Evolutionary conservation across 1,140 invertebrate genomes (phyloP).

Genomic region (Spodoptera frugiperda): DNA sequence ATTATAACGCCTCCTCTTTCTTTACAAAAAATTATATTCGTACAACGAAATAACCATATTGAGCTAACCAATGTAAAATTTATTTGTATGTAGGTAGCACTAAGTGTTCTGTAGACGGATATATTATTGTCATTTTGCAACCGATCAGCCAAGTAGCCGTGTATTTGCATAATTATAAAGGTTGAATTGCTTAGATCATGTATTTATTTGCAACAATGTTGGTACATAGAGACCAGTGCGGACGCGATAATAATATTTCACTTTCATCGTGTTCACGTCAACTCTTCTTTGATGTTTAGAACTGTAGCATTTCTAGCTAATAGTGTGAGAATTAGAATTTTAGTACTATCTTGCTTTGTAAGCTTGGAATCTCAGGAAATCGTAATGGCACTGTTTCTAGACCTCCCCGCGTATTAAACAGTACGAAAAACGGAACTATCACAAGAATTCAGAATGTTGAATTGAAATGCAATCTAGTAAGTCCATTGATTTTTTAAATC

Average conservation of each 20-base stretch:
- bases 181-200: conserved; percentile 45
- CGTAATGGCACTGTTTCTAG: no score
- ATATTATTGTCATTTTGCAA: conserved; percentile 41
- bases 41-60: no score
- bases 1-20: no score
- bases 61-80: no score
- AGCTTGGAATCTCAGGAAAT: not conserved
- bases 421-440: no score
- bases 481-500: no score
- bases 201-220: conserved; percentile 49
- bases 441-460: no score
- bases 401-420: no score
- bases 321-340: conserved; percentile 3
- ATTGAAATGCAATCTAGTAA: no score
- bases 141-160: not conserved
- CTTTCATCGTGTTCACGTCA: conserved; percentile 8
- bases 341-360: conserved; percentile 4
- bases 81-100: no score
- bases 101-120: not conserved
- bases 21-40: no score
- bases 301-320: conserved; percentile 9
- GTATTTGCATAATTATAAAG: conserved; percentile 30
- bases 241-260: conserved; percentile 5
- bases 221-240: no score
- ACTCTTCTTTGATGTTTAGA: conserved; percentile 24